These are phyloP conservation scores for Urocolius indicus DNA, from an alignment of 2,113 vertebrate species.

Conservation along the genomic window DNA sequence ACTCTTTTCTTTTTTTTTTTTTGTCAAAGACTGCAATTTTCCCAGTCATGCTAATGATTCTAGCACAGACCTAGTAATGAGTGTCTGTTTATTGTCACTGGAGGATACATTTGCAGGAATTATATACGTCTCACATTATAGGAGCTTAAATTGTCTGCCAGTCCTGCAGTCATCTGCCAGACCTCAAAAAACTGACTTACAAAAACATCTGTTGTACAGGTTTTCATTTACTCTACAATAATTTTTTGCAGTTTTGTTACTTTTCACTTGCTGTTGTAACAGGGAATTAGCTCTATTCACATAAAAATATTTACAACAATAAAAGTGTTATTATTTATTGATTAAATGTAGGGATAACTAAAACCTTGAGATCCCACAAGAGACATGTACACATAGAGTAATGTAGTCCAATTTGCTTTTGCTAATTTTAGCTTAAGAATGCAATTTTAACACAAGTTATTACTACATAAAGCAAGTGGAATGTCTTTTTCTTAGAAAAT, in stretches of 20 bases:
- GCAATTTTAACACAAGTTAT: neutral
- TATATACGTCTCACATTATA: neutral
- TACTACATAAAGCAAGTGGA: neutral
- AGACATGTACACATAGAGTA: neutral
- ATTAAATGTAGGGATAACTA: neutral
- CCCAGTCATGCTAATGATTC: neutral
- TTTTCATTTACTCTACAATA: neutral
- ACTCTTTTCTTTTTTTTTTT: no score
- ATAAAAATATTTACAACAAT: neutral
- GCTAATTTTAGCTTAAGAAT: neutral
- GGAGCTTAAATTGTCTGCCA: neutral
- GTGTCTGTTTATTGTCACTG: neutral
- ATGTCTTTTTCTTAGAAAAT: neutral
- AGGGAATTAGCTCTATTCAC: neutral
- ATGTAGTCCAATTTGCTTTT: neutral
- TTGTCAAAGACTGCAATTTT: neutral
- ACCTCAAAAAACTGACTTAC: neutral
- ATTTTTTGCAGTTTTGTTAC: neutral
- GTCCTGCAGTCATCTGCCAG: neutral
- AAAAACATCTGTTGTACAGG: neutral
- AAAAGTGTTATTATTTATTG: neutral
- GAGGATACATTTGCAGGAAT: neutral
- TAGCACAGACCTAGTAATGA: neutral
- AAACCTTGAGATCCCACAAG: neutral
- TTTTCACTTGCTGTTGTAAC: neutral